These are phyloP conservation scores for Herminia tarsipennalis DNA, from an alignment of 2,888 invertebrate genomes.

Conservation along the genomic window DNA sequence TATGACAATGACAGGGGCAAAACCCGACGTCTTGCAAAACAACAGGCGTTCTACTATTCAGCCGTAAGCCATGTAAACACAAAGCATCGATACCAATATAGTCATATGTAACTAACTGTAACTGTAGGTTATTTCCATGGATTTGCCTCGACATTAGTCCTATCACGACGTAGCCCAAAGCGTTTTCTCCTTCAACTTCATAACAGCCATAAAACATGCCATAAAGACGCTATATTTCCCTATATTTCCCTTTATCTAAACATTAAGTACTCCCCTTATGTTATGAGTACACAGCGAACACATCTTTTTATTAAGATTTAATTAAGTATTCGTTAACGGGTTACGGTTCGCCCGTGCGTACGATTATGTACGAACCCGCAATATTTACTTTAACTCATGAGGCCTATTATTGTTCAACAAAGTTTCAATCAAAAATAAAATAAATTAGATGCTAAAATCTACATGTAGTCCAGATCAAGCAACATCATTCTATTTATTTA, in stretches of 20 bases:
- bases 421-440: no score
- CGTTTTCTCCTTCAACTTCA: conserved; percentile 40
- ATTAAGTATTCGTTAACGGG: conserved; percentile 67
- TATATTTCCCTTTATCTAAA: conserved; percentile 43
- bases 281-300: conserved; percentile 32
- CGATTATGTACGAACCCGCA: conserved; percentile 56
- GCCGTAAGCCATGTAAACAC: no score
- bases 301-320: conserved; percentile 76
- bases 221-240: conserved; percentile 41
- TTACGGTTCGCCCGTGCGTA: conserved; percentile 62
- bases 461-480: no score
- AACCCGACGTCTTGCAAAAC: no score
- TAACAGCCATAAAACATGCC: conserved; percentile 36
- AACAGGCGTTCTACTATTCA: no score
- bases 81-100: conserved; percentile 67
- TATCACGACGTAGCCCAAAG: conserved; percentile 48
- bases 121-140: conserved; percentile 57
- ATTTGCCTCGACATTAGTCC: conserved; percentile 55
- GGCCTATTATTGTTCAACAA: no score
- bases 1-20: no score
- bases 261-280: conserved; percentile 54
- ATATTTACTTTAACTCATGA: conserved; percentile 42
- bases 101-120: conserved; percentile 60
- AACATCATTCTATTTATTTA: no score
- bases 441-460: no score